Base-by-base conservation (phyloP, 2,888 invertebrate genomes). In the Raillietiella orientalis region DNA sequence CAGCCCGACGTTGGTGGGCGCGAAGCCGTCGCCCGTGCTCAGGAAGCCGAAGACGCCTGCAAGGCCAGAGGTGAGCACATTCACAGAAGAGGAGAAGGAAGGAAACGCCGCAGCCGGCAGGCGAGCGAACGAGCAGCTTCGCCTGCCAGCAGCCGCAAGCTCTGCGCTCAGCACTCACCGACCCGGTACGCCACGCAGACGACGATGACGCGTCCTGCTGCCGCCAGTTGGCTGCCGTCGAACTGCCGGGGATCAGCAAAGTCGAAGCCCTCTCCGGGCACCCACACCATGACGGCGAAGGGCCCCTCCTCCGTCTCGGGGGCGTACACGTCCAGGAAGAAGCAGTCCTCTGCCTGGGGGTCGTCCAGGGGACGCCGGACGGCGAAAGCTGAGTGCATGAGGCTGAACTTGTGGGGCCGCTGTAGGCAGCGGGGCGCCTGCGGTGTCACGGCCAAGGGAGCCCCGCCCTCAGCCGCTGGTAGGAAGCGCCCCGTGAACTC, bases 101-200 rank as follows among this genome's bases (percentile, higher is more conserved):
- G n/a, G n/a, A n/a, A n/a, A n/a, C n/a, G n/a, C n/a, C n/a, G n/a
- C n/a, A n/a, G n/a, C n/a, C n/a, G n/a, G n/a, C n/a, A n/a, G n/a
- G n/a, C n/a, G n/a, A n/a, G n/a, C n/a, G n/a, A n/a, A n/a, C n/a
- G n/a, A n/a, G n/a, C n/a, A n/a, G n/a, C n/a, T n/a, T n/a, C n/a
- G n/a, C n/a, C n/a, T n/a, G n/a, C n/a, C n/a, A n/a, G n/a, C n/a
- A n/a, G n/a, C n/a, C n/a, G n/a, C n/a, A n/a, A n/a, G n/a, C n/a
- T n/a, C n/a, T n/a, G n/a, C n/a, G n/a, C 8, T 4, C 20, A 15
- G 17, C 14, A 16, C 33, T 31, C 25, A 35, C 35, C 35, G 25
- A 35, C 42, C 29, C 56, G 39, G 37, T 55, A 56, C 39, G 55
- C 55, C 23, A 56, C 40, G 3, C 55, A 53, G 27, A 56, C 47